phyloP scores from a whole-genome alignment of 2,888 invertebrate genomes.

The Leptinotarsa rubiginosa region DNA sequence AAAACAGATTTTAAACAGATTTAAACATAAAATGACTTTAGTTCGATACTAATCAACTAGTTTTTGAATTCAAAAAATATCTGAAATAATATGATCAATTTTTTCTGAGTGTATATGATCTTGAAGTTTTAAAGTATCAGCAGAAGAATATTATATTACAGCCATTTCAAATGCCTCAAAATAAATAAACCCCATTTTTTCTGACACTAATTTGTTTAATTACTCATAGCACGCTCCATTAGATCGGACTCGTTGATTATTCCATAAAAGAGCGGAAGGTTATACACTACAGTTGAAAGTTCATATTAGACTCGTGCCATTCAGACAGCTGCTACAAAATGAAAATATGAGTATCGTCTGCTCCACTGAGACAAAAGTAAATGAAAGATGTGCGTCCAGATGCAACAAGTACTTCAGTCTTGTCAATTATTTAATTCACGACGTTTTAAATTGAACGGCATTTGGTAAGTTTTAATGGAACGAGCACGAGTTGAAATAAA shows the following conservation, averaged over 20 bases:
- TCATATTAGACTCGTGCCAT: slow-evolving; percentile 46
- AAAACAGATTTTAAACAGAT: no score
- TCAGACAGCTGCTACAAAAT: slow-evolving; percentile 44
- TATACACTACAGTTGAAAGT: slow-evolving; percentile 43
- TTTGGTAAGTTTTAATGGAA: slow-evolving; percentile 62
- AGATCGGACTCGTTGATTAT: slow-evolving; percentile 27
- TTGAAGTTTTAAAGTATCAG: no score
- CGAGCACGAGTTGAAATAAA: slow-evolving; percentile 65
- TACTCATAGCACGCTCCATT: neutral
- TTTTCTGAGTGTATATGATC: no score
- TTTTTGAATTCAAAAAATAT: no score
- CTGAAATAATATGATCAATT: no score
- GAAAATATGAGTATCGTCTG: slow-evolving; percentile 45
- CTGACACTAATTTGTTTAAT: neutral
- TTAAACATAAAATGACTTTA: no score
- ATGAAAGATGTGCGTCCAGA: slow-evolving; percentile 37
- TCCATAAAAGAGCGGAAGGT: slow-evolving; percentile 33
- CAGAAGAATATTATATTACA: no score
- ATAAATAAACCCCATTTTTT: no score
- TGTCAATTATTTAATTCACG: slow-evolving; percentile 63
- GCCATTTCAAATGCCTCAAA: no score
- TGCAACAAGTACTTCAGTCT: slow-evolving; percentile 40
- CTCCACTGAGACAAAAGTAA: slow-evolving; percentile 43
- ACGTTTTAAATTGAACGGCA: slow-evolving; percentile 63
- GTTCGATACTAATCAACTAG: no score